Evolutionary conservation across 2,113 vertebrate species (phyloP).

Genomic region (Mus pahari): DNA sequence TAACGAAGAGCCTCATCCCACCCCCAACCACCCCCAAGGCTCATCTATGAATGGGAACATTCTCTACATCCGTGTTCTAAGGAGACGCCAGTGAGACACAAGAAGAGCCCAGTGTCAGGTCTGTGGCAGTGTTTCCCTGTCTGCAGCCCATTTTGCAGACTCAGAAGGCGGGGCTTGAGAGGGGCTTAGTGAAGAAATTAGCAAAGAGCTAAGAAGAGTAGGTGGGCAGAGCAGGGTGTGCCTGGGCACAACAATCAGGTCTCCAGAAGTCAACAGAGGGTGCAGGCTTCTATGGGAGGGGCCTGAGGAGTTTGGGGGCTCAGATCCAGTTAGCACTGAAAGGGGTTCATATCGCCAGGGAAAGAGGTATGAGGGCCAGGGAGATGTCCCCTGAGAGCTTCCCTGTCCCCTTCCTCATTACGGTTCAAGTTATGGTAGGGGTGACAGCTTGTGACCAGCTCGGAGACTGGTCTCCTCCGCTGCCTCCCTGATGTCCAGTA

Average conservation of each 20-base stretch:
- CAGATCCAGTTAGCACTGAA: background rate
- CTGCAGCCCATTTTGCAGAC: background rate
- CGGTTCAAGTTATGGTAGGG: background rate
- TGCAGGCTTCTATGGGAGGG: background rate
- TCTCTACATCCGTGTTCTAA: background rate
- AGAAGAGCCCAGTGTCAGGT: background rate
- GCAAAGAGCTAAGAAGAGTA: background rate
- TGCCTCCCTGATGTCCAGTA: background rate
- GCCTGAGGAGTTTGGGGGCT: background rate
- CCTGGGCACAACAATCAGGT: background rate
- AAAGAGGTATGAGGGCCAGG: background rate
- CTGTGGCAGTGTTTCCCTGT: fast-evolving
- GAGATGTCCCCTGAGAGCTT: background rate
- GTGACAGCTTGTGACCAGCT: too few relatives aligned
- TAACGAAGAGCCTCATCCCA: background rate
- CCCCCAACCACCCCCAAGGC: too few relatives aligned
- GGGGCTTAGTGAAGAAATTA: background rate
- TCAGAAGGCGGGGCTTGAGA: background rate
- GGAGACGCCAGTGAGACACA: background rate
- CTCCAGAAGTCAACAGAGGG: too few relatives aligned
- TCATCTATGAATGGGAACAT: background rate
- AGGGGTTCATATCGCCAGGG: background rate
- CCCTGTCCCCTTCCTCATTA: background rate
- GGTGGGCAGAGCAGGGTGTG: background rate
- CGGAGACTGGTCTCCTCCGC: background rate